Conservation (phyloP, 2,797 vertebrate species). For the Oreochromis mossambicus region DNA sequence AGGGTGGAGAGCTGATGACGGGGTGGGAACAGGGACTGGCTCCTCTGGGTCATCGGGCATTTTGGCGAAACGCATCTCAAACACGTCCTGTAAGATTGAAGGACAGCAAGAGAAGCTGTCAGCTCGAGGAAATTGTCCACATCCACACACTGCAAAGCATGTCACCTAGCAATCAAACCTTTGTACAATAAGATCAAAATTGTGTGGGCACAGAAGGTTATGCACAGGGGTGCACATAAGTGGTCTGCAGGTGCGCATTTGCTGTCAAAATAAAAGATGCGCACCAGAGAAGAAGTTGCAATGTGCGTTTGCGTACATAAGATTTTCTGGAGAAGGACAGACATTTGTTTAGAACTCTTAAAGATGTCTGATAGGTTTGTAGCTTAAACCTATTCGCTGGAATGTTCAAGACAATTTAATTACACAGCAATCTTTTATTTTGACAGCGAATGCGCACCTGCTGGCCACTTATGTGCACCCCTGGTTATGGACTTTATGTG, state of each 20-base stretch:
- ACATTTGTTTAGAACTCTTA: too few species aligned
- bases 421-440: too few species aligned
- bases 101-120: constrained; percentile 58
- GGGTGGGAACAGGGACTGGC: constrained; percentile 76
- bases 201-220: neutral
- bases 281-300: too few species aligned
- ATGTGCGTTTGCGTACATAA: too few species aligned
- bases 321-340: too few species aligned
- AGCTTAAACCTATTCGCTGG: too few species aligned
- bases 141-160: neutral
- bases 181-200: neutral
- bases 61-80: constrained; percentile 95
- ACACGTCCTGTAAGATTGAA: constrained; percentile 80
- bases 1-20: constrained; percentile 78
- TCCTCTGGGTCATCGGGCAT: constrained; percentile 91
- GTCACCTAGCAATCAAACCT: neutral
- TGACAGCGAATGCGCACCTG: too few species aligned
- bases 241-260: too few species aligned
- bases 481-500: neutral
- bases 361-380: too few species aligned
- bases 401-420: too few species aligned
- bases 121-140: neutral
- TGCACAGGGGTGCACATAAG: neutral
- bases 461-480: too few species aligned
- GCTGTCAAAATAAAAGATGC: too few species aligned